Percentiles rank a stretch among this genome's conserved stretches.
phyloP scores from a whole-genome alignment of 2,113 vertebrate genomes.

The Acrocephalus arundinaceus region DNA sequence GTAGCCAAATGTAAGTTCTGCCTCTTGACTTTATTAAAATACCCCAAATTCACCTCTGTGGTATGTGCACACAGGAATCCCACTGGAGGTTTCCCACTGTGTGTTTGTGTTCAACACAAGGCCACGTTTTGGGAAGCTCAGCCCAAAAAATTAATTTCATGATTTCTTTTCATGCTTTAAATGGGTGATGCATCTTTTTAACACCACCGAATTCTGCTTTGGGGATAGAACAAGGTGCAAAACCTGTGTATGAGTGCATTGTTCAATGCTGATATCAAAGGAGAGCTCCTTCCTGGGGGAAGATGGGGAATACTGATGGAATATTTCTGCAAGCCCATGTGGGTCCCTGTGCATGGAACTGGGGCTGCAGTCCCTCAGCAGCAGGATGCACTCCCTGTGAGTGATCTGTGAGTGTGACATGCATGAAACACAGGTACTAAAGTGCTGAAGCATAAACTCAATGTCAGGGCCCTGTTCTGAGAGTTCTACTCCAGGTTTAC shows the following conservation, averaged over 20 bases:
- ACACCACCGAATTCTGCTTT: neutral
- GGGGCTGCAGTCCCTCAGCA: neutral
- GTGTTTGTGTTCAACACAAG: neutral
- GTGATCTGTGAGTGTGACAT: neutral
- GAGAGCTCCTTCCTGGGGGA: neutral
- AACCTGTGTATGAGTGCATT: neutral
- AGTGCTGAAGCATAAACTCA: neutral
- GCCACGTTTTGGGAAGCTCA: neutral
- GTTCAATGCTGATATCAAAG: neutral
- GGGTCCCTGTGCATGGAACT: neutral
- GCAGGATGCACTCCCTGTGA: neutral
- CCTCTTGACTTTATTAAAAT: neutral
- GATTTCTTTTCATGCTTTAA: neutral
- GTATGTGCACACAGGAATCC: no score
- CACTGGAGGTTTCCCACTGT: neutral
- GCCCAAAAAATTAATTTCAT: no score
- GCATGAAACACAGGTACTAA: neutral
- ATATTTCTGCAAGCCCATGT: neutral
- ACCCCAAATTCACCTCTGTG: accelerated
- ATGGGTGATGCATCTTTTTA: neutral
- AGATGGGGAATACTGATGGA: neutral
- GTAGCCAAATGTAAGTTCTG: neutral
- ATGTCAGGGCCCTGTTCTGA: neutral
- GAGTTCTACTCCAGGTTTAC: neutral
- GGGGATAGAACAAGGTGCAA: neutral